Conservation (phyloP, 2,888 invertebrate genomes). For the Patella caerulea region DNA sequence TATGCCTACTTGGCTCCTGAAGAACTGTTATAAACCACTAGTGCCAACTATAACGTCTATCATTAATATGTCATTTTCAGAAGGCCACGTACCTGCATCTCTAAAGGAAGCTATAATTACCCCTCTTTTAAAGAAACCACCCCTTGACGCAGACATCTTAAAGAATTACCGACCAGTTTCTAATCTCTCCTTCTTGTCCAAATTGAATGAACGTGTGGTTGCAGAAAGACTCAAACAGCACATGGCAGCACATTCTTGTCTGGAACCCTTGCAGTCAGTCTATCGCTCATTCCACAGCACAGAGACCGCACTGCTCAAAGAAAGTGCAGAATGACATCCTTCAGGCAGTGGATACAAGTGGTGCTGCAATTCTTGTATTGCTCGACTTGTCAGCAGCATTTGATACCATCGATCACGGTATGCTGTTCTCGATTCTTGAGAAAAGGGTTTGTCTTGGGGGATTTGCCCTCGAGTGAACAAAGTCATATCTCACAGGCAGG, state of each 20-base stretch:
- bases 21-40: too few relatives aligned
- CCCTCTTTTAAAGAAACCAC: neutral
- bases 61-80: too few relatives aligned
- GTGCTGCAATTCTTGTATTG: slow-evolving; percentile 7
- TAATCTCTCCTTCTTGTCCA: neutral
- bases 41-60: too few relatives aligned
- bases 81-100: too few relatives aligned
- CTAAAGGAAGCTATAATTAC: neutral
- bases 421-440: neutral
- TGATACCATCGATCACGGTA: slow-evolving; percentile 4
- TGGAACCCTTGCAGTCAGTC: neutral
- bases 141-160: slow-evolving; percentile 7
- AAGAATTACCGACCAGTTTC: slow-evolving; percentile 8
- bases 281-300: slow-evolving; percentile 8
- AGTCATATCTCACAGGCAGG: too few relatives aligned
- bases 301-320: neutral
- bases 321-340: slow-evolving; percentile 12
- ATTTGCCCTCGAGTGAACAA: too few relatives aligned
- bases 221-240: too few relatives aligned
- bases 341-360: slow-evolving; percentile 7
- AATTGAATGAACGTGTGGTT: neutral
- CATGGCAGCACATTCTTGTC: too few relatives aligned
- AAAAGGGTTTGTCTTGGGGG: too few relatives aligned
- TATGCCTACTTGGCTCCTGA: too few relatives aligned
- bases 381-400: neutral